Percentiles rank a stretch among this genome's conserved stretches.
These are phyloP conservation scores for Orussus abietinus DNA, from an alignment of 1,140 invertebrate genomes.

Conservation along the genomic window DNA sequence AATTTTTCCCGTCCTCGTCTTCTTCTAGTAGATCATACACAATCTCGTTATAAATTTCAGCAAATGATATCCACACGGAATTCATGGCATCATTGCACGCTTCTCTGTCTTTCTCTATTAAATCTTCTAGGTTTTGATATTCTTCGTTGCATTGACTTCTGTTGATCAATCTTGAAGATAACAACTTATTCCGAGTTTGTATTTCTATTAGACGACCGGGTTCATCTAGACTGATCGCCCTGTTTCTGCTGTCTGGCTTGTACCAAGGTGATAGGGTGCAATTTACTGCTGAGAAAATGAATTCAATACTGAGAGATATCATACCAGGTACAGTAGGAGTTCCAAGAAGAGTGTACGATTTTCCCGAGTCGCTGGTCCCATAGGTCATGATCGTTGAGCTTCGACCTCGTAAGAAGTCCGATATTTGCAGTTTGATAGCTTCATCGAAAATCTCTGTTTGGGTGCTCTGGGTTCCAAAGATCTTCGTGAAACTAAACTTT, in stretches of 20 bases:
- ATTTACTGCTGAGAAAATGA: conserved; percentile 61
- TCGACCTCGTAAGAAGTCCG: conserved; percentile 33
- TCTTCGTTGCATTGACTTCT: conserved; percentile 13
- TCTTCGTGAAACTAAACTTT: conserved; percentile 33
- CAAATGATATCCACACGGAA: conserved; percentile 78
- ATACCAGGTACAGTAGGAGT: conserved; percentile 67
- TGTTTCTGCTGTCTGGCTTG: conserved; percentile 48
- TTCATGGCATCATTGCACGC: conserved; percentile 26
- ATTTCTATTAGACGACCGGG: conserved; percentile 30
- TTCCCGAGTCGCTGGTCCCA: conserved; percentile 43
- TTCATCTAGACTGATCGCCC: conserved; percentile 45
- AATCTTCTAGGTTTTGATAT: conserved; percentile 9
- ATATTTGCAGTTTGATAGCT: conserved; percentile 22
- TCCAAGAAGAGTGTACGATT: conserved; percentile 72
- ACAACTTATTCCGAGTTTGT: conserved; percentile 30
- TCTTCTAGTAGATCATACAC: conserved; percentile 74
- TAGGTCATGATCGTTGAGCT: conserved; percentile 40
- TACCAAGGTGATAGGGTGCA: conserved; percentile 38
- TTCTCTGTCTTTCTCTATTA: conserved; percentile 17
- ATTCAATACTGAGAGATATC: conserved; percentile 71
- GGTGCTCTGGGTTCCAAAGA: conserved; percentile 26
- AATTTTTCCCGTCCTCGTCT: conserved; percentile 35
- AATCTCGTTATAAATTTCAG: conserved; percentile 89
- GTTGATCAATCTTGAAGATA: conserved; percentile 17
- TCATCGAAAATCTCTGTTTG: conserved; percentile 35